phyloP scores from a whole-genome alignment of 2,888 invertebrate genomes.

The Lasius platythorax region DNA sequence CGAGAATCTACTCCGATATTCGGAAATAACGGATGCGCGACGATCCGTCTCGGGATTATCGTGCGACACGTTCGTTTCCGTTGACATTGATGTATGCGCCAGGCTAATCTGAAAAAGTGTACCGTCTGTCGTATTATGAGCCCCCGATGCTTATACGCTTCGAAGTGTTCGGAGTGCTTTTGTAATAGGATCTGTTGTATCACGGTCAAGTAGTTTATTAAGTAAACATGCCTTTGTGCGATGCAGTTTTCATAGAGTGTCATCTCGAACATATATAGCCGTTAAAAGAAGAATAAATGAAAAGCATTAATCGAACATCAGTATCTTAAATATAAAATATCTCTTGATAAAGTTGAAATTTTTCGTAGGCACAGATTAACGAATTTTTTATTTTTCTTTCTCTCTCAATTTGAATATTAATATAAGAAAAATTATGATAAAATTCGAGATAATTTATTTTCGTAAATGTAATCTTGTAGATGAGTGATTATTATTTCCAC shows the following conservation, averaged over 20 bases:
- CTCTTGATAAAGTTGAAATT: background rate
- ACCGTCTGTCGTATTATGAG: slow-evolving; percentile 19
- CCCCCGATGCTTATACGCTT: slow-evolving; percentile 18
- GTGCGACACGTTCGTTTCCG: slow-evolving; percentile 17
- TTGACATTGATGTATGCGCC: slow-evolving; percentile 51
- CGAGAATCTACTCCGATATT: slow-evolving; percentile 38
- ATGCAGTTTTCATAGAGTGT: background rate
- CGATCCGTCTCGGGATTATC: slow-evolving; percentile 48
- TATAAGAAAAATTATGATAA: background rate
- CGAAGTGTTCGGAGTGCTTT: slow-evolving; percentile 13
- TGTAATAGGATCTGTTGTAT: slow-evolving; percentile 38
- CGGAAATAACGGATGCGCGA: slow-evolving; percentile 50
- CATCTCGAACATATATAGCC: background rate
- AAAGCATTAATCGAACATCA: slow-evolving; percentile 21
- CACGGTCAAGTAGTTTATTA: slow-evolving; percentile 25
- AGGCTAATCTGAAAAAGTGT: slow-evolving; percentile 43
- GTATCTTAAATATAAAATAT: background rate
- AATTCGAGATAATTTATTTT: background rate
- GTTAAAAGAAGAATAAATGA: slow-evolving; percentile 7
- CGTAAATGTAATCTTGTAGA: background rate
- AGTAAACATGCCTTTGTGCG: background rate
- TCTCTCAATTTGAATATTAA: background rate
- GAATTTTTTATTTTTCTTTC: background rate
- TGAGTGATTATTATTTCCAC: background rate
- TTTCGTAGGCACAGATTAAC: background rate